These are phyloP conservation scores for Synergus gifuensis DNA, from an alignment of 2,888 invertebrate genomes.

Conservation along the genomic window DNA sequence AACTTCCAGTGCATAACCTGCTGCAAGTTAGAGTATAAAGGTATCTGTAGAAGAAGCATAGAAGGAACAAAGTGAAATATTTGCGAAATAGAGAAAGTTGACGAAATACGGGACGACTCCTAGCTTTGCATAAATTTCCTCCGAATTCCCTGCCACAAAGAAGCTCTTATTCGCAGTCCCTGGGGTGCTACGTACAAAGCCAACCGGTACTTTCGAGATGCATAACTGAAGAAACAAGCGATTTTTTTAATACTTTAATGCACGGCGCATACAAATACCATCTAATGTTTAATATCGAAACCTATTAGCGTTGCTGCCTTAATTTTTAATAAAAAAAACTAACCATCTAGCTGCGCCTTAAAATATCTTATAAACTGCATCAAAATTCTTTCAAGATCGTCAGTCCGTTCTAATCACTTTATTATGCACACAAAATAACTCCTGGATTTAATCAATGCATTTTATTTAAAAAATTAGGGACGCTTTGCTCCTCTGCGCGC, in stretches of 20 bases:
- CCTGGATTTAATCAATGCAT: neutral
- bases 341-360: neutral
- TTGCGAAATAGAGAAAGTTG: conserved; percentile 36
- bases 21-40: conserved; percentile 36
- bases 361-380: neutral
- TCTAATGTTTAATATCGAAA: conserved; percentile 17
- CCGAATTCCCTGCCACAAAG: conserved; percentile 32
- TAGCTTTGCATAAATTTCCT: conserved; percentile 40
- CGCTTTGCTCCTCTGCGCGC: no score
- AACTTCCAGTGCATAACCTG: conserved; percentile 26
- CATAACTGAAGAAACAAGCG: conserved; percentile 14
- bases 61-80: conserved; percentile 40
- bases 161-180: conserved; percentile 38
- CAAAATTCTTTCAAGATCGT: neutral
- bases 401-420: neutral
- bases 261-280: neutral
- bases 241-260: conserved; percentile 14
- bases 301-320: neutral
- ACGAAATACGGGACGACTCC: conserved; percentile 28
- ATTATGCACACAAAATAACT: neutral
- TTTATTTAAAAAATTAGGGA: no score
- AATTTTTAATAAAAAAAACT: conserved; percentile 1
- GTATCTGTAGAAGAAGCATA: neutral
- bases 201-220: conserved; percentile 11
- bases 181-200: conserved; percentile 25